Conservation (phyloP, 2,113 vertebrate genomes). For the Myiagra hebetior region DNA sequence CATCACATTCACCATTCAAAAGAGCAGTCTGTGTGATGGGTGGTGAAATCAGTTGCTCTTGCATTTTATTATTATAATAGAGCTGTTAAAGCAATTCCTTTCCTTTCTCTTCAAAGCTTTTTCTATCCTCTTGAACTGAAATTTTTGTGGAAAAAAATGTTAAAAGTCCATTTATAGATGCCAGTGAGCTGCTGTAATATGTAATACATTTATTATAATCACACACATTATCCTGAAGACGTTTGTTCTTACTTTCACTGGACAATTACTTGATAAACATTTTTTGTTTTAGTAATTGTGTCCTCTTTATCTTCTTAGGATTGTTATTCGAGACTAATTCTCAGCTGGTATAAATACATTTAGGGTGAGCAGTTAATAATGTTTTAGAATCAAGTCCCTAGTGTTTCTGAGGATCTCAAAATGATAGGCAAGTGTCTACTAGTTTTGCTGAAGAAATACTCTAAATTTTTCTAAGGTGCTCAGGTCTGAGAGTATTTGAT, state of each 20-base stretch:
- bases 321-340: neutral
- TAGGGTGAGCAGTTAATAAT: neutral
- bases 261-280: neutral
- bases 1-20: neutral
- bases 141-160: neutral
- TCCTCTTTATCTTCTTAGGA: neutral
- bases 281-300: neutral
- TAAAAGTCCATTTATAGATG: neutral
- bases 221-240: neutral
- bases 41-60: neutral
- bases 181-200: neutral
- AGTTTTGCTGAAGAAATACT: neutral
- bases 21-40: neutral
- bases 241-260: neutral
- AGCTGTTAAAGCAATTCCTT: neutral
- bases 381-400: neutral
- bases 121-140: neutral
- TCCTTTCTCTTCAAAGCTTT: neutral
- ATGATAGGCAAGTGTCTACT: neutral
- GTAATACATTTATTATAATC: neutral
- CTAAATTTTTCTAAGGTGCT: neutral
- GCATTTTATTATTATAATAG: neutral
- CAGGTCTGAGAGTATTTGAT: neutral
- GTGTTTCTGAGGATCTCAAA: neutral
- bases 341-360: neutral